These are phyloP conservation scores for Mola mola DNA, from an alignment of 2,113 vertebrate genomes.

Conservation along the genomic window DNA sequence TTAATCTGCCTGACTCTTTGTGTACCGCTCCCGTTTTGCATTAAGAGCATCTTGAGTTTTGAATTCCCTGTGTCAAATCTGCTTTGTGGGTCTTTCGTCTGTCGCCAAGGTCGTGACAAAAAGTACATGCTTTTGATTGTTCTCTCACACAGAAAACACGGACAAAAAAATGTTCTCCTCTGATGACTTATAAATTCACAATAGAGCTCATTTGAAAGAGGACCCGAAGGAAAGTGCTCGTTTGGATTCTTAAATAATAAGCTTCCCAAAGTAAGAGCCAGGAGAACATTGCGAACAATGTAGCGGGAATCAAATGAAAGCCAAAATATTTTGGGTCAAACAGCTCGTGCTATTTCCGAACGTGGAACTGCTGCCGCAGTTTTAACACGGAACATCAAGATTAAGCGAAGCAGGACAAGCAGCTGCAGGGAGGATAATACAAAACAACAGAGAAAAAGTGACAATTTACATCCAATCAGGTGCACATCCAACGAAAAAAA, in stretches of 20 bases:
- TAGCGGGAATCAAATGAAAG: conserved; percentile 17
- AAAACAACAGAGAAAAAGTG: conserved; percentile 9
- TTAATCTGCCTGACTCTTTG: no score
- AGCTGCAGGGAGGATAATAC: conserved; percentile 16
- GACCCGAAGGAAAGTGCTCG: not conserved
- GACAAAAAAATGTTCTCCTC: no score
- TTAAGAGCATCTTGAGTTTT: no score
- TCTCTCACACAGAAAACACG: not conserved
- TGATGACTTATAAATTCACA: conserved; percentile 11
- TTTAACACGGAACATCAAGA: conserved; percentile 19
- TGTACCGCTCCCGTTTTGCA: no score
- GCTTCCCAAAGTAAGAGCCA: conserved; percentile 16
- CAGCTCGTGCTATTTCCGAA: conserved; percentile 34
- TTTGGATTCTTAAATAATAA: conserved; percentile 34
- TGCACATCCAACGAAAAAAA: conserved; percentile 9
- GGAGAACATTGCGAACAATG: conserved; percentile 18
- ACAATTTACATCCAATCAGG: conserved; percentile 7
- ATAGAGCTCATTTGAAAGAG: conserved; percentile 3
- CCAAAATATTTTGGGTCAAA: conserved; percentile 14
- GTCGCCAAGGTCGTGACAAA: no score
- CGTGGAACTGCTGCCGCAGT: conserved; percentile 18
- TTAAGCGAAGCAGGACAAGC: conserved; percentile 16
- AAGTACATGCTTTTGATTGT: no score
- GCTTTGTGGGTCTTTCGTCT: no score
- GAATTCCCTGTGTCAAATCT: no score